Conservation (phyloP, 1,140 invertebrate species). For the Hirudo medicinalis region DNA sequence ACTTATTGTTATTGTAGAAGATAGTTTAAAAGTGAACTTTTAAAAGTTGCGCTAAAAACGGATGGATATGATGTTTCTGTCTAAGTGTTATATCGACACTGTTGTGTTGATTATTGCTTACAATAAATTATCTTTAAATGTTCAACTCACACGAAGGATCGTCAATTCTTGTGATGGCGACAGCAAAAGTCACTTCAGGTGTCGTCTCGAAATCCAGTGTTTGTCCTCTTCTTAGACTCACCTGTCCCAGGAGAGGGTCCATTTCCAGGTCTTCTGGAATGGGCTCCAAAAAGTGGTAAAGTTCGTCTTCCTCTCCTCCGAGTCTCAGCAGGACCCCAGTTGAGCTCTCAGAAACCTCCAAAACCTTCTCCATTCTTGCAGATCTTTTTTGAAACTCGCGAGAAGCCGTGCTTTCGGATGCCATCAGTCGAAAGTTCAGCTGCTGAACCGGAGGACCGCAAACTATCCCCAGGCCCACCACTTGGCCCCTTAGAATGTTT, state of each 20-base stretch:
- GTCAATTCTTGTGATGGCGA: constrained; percentile 14
- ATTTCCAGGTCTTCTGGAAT: constrained; percentile 17
- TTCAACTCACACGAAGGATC: constrained; percentile 16
- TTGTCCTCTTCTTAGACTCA: constrained; percentile 17
- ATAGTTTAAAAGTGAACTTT: too few relatives aligned
- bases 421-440: too few relatives aligned
- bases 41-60: too few relatives aligned
- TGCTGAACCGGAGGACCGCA: too few relatives aligned
- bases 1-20: too few relatives aligned
- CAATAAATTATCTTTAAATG: too few relatives aligned
- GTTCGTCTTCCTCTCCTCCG: constrained; percentile 5
- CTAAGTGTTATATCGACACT: too few relatives aligned
- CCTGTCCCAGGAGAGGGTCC: constrained; percentile 10
- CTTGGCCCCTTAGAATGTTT: too few relatives aligned
- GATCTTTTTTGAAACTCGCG: not conserved
- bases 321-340: constrained; percentile 14
- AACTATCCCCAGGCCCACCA: too few relatives aligned
- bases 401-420: too few relatives aligned
- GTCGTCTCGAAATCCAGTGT: constrained; percentile 18
- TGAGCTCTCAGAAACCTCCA: constrained; percentile 9
- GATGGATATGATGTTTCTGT: too few relatives aligned
- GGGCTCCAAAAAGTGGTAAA: constrained; percentile 13
- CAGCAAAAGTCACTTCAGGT: constrained; percentile 18
- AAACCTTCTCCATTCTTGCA: not conserved
- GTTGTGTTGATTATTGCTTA: too few relatives aligned